Conservation (phyloP, 2,113 vertebrate genomes). For the Campylomormyrus tamandua region DNA sequence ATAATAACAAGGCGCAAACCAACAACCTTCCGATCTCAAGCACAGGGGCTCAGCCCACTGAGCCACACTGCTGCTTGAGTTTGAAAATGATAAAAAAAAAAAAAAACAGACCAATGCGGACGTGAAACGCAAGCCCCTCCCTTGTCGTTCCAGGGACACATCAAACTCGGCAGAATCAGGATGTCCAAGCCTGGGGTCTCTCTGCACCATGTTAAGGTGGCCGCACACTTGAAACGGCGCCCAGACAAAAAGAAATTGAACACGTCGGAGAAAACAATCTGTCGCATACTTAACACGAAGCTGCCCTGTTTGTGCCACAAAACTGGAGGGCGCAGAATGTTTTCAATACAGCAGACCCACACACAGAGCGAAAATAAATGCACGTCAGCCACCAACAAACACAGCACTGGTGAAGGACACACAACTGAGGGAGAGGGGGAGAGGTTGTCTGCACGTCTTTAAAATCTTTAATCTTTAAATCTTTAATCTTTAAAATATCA, state of each 20-base stretch:
- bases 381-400: background rate
- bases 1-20: background rate
- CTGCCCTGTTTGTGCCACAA: background rate
- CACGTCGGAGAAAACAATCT: background rate
- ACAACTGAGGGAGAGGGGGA: background rate
- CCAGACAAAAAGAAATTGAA: background rate
- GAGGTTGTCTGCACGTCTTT: background rate
- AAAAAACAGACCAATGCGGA: no score
- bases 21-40: background rate
- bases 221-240: background rate
- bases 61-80: no score
- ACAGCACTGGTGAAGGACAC: background rate
- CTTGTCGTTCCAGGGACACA: background rate
- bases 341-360: background rate
- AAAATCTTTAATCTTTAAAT: background rate
- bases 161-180: background rate
- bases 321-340: background rate
- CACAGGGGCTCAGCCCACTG: background rate
- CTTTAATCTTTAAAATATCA: background rate
- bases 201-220: background rate
- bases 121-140: background rate
- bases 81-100: no score
- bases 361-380: background rate
- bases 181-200: background rate
- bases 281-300: background rate